Base-by-base conservation (phyloP, 2,797 vertebrate species). In the Catostomus latipinnis region DNA sequence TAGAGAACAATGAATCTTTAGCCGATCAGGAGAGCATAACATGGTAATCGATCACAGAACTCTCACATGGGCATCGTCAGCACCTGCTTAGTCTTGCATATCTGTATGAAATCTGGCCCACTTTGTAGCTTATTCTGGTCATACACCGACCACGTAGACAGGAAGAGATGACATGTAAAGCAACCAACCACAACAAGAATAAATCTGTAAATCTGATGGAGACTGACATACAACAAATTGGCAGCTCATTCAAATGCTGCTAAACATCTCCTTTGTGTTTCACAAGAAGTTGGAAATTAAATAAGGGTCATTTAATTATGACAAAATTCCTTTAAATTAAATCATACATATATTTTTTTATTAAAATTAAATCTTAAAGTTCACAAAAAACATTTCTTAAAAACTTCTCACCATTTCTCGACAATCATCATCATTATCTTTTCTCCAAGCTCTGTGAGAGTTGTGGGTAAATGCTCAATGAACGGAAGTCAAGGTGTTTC, bases 31-130 rank as follows among this genome's bases (percentile, higher is more conserved):
- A 73, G 62, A 79, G 46, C 9, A 14, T 50, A 71, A 73, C 6
- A 11, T 13, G 53, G 80, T 54, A 78, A 84, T 85, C 66, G 65
- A 82, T 87, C 81, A 80, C 18, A 22, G 48, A 43, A 16, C 60
- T 8, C 63, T 45, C 68, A 43, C 8, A 48, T 10, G 6, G 16
- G 56, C 48, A 60, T 62, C 34, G 48, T 67, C 60, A 70, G 67
- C 50, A 46, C 13, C 43, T 48, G 34, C 18, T 62, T 43, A 62
- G 22, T 43, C 11, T 62, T 66, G 50, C 1, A 1, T 49, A 74
- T 13, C 8, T 1, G 56, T 45, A 70, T 70, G 12, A 70, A 70
- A 34, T 34, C 34, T 34, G 34, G 49, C 8, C 5, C 18, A 53
- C 57, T 46, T 46, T 34, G 49, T 63, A 78, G 70, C 12, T 6